Percentiles rank a stretch among this genome's conserved stretches.
Evolutionary conservation across 2,888 invertebrate genomes (phyloP).

Genomic region (Malacosoma neustria): DNA sequence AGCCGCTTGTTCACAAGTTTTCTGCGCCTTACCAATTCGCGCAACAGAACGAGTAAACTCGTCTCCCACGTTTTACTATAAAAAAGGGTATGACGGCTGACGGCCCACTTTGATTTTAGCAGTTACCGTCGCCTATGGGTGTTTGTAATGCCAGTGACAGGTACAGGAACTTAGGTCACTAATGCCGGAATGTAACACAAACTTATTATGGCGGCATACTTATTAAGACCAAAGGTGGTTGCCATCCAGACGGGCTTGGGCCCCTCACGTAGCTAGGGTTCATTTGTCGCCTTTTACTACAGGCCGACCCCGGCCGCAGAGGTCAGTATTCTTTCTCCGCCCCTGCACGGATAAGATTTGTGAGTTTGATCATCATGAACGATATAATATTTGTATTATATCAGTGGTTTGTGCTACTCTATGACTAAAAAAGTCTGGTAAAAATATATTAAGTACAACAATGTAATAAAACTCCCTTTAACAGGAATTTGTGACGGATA

Average conservation of each 20-base stretch:
- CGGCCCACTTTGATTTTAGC: neutral
- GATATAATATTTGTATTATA: no score
- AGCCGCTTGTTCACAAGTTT: no score
- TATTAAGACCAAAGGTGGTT: neutral
- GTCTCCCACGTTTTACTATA: no score
- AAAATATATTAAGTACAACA: no score
- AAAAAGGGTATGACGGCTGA: no score
- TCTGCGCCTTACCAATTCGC: no score
- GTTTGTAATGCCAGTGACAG: neutral
- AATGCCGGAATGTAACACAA: neutral
- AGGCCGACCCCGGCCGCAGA: neutral
- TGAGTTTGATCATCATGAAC: no score
- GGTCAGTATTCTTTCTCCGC: neutral
- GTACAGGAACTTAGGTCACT: neutral
- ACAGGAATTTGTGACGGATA: conserved; percentile 65
- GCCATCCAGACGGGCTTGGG: neutral
- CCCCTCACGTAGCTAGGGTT: neutral
- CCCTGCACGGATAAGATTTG: neutral
- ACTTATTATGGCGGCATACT: neutral
- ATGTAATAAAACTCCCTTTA: no score
- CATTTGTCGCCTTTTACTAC: neutral
- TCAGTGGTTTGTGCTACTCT: no score
- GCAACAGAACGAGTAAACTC: no score
- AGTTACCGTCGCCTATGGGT: neutral
- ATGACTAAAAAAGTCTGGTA: no score